A percentile compares a stretch with the other conserved stretches of the same genome.
phyloP scores from a whole-genome alignment of 1,140 invertebrate species.

The Vollenhovia emeryi region DNA sequence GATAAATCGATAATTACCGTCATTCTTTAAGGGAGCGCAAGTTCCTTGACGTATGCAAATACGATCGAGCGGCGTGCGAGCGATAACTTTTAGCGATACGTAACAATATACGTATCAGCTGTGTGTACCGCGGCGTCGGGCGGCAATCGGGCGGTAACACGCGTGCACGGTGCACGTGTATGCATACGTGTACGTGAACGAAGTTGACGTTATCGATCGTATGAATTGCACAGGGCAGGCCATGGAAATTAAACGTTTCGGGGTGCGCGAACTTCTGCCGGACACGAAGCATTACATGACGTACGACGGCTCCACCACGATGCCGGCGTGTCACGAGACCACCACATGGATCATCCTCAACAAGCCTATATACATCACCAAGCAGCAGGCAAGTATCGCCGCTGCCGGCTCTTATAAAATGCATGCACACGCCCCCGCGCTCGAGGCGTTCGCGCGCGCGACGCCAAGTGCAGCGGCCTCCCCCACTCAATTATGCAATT shows the following conservation, averaged over 20 bases:
- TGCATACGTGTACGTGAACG: slow-evolving; percentile 61
- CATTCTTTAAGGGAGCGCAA: slow-evolving; percentile 43
- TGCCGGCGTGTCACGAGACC: slow-evolving; percentile 96
- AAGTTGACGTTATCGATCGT: slow-evolving; percentile 79
- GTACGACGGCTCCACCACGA: slow-evolving; percentile 98
- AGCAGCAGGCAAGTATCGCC: slow-evolving; percentile 92
- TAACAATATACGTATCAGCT: slow-evolving; percentile 35
- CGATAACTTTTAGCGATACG: slow-evolving; percentile 45
- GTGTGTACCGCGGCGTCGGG: slow-evolving; percentile 18
- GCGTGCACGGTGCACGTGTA: slow-evolving; percentile 25
- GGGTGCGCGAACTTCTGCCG: slow-evolving; percentile 93
- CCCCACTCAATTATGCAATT: slow-evolving; percentile 48
- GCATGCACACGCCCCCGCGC: slow-evolving; percentile 18
- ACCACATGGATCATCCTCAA: slow-evolving; percentile 98
- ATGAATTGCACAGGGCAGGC: slow-evolving; percentile 89
- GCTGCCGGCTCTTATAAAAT: slow-evolving; percentile 31
- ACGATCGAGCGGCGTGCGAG: slow-evolving; percentile 33
- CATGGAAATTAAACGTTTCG: slow-evolving; percentile 92
- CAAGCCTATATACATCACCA: slow-evolving; percentile 98
- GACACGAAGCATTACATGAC: slow-evolving; percentile 98
- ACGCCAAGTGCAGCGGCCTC: not conserved
- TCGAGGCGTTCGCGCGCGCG: slow-evolving; percentile 11
- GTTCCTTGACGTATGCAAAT: slow-evolving; percentile 49
- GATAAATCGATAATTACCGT: slow-evolving; percentile 54
- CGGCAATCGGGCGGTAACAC: slow-evolving; percentile 29